Percentiles rank a stretch among this genome's conserved stretches.
phyloP scores from a whole-genome alignment of 2,888 invertebrate genomes.

The Drosophila aldrichi region DNA sequence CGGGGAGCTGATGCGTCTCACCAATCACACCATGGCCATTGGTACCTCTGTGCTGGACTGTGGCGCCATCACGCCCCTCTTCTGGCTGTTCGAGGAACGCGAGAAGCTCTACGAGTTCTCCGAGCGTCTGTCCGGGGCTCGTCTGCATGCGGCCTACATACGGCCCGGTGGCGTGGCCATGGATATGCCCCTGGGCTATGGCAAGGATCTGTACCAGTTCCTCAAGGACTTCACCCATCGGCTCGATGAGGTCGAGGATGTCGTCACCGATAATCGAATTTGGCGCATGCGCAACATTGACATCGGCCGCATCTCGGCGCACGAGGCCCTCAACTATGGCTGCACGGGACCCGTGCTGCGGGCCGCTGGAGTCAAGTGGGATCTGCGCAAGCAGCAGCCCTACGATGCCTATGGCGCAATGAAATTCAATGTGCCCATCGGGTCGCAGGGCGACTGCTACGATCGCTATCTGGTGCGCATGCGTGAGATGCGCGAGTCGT shows the following conservation, averaged over 20 bases:
- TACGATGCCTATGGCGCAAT: slow-evolving; percentile 94
- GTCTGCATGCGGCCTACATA: slow-evolving; percentile 93
- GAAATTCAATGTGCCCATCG: slow-evolving; percentile 94
- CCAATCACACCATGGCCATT: slow-evolving; percentile 92
- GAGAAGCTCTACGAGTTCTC: slow-evolving; percentile 94
- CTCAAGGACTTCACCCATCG: slow-evolving; percentile 89
- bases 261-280: slow-evolving; percentile 91
- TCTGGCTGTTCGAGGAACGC: slow-evolving; percentile 96
- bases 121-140: slow-evolving; percentile 92
- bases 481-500: slow-evolving; percentile 91
- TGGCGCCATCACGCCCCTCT: slow-evolving; percentile 95
- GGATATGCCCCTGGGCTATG: slow-evolving; percentile 90
- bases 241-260: slow-evolving; percentile 94
- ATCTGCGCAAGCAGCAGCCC: slow-evolving; percentile 92
- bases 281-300: slow-evolving; percentile 90
- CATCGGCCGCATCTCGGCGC: slow-evolving; percentile 90
- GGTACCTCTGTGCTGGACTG: slow-evolving; percentile 92
- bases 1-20: slow-evolving; percentile 91
- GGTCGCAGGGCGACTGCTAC: slow-evolving; percentile 93
- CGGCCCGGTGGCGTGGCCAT: slow-evolving; percentile 92
- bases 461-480: slow-evolving; percentile 91
- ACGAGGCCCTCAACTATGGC: slow-evolving; percentile 91
- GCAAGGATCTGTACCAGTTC: slow-evolving; percentile 92
- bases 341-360: slow-evolving; percentile 92
- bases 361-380: slow-evolving; percentile 94